These are phyloP conservation scores for Sesamia nonagrioides DNA, from an alignment of 1,140 invertebrate genomes.

Conservation along the genomic window DNA sequence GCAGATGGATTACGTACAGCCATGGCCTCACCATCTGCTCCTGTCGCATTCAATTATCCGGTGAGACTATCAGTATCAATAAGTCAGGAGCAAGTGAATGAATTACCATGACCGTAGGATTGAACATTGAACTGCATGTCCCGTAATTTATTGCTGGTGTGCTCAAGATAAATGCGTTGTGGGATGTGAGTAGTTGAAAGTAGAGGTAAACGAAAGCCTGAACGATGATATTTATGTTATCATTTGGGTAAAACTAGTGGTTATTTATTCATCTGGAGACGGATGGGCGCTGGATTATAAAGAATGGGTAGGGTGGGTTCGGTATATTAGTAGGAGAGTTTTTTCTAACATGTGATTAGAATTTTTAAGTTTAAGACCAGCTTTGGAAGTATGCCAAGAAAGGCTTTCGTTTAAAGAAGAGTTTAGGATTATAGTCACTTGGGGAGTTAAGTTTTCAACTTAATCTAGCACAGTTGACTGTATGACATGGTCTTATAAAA, in stretches of 20 bases:
- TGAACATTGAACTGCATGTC: constrained; percentile 34
- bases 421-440: constrained; percentile 9
- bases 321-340: background rate
- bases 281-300: background rate
- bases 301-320: background rate
- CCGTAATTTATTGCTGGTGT: constrained; percentile 40
- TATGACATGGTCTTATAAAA: constrained; percentile 8
- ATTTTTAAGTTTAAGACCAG: constrained; percentile 24
- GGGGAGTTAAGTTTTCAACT: constrained; percentile 15
- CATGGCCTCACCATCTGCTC: constrained; percentile 17
- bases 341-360: constrained; percentile 23
- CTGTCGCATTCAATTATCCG: constrained; percentile 26
- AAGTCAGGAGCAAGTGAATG: constrained; percentile 40
- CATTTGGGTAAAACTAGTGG: background rate
- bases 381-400: constrained; percentile 5
- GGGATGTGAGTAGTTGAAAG: constrained; percentile 6
- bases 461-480: constrained; percentile 10
- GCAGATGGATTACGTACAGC: background rate
- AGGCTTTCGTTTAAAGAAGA: constrained; percentile 27
- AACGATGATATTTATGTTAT: constrained; percentile 13
- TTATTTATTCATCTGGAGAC: constrained; percentile 11
- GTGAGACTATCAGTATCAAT: constrained; percentile 33
- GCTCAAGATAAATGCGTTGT: constrained; percentile 19
- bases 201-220: background rate
- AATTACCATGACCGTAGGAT: constrained; percentile 37